These are phyloP conservation scores for Hemiprocne comata DNA, from an alignment of 2,113 vertebrate species.

Conservation along the genomic window DNA sequence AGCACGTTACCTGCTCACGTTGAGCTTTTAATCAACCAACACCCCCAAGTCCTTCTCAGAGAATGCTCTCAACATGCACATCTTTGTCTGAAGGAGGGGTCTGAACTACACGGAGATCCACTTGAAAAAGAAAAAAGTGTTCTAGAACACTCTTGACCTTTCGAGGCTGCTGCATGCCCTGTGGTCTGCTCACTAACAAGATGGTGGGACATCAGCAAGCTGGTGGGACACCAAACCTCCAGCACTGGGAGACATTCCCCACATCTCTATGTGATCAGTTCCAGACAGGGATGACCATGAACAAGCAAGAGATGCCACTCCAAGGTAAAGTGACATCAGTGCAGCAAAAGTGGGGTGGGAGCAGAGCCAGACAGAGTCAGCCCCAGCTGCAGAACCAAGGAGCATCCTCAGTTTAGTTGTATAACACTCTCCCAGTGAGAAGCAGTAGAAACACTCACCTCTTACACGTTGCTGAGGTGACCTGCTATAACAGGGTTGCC, in stretches of 20 bases:
- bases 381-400: not conserved
- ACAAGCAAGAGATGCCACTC: no score
- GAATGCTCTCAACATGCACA: not conserved
- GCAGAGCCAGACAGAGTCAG: not conserved
- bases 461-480: not conserved
- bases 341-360: fast-evolving
- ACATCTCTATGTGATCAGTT: not conserved
- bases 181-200: not conserved
- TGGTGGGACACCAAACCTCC: not conserved
- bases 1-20: no score
- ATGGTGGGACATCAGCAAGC: not conserved
- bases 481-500: not conserved
- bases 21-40: no score
- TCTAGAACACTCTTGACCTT: not conserved
- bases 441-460: not conserved
- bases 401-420: not conserved
- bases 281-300: not conserved
- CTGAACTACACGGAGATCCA: not conserved
- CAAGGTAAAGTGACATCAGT: not conserved
- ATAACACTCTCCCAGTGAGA: not conserved
- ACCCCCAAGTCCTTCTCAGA: no score
- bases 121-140: not conserved
- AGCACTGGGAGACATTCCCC: not conserved
- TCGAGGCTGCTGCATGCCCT: not conserved
- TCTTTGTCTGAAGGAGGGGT: not conserved